Conservation (phyloP, 2,888 invertebrate genomes). For the Plebejus melissa region DNA sequence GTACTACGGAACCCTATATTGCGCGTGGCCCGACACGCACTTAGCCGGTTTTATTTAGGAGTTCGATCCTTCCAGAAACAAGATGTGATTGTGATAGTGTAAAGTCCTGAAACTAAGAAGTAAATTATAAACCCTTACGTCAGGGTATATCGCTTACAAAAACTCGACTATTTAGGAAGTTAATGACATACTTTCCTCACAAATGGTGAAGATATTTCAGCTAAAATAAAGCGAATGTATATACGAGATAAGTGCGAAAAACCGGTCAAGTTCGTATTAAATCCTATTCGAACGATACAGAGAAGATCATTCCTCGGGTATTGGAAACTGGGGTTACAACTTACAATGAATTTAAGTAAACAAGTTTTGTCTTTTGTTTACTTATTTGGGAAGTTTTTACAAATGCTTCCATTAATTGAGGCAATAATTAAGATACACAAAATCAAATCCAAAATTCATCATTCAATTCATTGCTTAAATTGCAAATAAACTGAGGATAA, state of each 20-base stretch:
- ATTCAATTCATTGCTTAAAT: neutral
- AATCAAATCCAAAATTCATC: neutral
- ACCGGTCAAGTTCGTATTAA: constrained; percentile 23
- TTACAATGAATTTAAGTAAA: neutral
- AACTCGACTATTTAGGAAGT: constrained; percentile 22
- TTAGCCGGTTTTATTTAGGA: neutral
- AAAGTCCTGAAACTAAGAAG: neutral
- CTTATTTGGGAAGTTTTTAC: neutral
- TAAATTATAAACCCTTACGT: constrained; percentile 10
- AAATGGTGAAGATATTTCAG: constrained; percentile 25
- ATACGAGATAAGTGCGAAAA: constrained; percentile 20
- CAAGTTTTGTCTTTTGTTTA: neutral
- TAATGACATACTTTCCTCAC: constrained; percentile 26
- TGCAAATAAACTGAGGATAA: too few relatives aligned
- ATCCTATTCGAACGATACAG: neutral
- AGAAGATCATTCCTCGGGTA: neutral
- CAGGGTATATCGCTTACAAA: neutral
- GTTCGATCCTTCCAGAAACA: neutral
- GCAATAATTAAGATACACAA: too few relatives aligned
- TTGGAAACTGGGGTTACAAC: neutral
- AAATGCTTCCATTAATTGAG: neutral
- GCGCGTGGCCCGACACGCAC: too few relatives aligned
- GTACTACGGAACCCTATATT: too few relatives aligned
- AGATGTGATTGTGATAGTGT: neutral
- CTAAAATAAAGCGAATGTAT: constrained; percentile 26